Percentiles rank a stretch among this genome's conserved stretches.
phyloP scores from a whole-genome alignment of 2,113 vertebrate species.

The Albula goreensis region DNA sequence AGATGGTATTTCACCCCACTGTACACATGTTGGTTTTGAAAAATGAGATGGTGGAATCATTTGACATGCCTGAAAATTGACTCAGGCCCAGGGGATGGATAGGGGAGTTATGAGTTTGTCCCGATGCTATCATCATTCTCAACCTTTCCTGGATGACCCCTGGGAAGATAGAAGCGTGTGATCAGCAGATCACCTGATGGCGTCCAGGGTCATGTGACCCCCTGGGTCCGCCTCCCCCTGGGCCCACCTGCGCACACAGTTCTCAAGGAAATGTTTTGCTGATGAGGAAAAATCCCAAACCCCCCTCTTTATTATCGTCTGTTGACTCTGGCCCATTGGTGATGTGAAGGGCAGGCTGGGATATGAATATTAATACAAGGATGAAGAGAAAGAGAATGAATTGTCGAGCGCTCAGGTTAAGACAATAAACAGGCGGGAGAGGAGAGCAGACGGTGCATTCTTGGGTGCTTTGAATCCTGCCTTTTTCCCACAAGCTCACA shows the following conservation, averaged over 20 bases:
- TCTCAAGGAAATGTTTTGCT: conserved; percentile 54
- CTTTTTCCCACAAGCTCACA: conserved; percentile 66
- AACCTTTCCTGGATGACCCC: neutral
- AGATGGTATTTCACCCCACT: neutral
- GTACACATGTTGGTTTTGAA: neutral
- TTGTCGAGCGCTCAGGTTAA: conserved; percentile 50
- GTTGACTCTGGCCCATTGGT: conserved; percentile 52
- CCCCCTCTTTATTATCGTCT: conserved; percentile 41
- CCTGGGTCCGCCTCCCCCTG: conserved; percentile 33
- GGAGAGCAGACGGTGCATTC: conserved; percentile 46
- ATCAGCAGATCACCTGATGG: conserved; percentile 22
- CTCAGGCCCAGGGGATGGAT: neutral
- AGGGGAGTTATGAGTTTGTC: neutral
- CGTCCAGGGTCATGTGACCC: conserved; percentile 6
- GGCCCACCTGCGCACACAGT: conserved; percentile 45
- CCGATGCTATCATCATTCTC: neutral
- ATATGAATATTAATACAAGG: conserved; percentile 41
- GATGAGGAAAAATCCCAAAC: conserved; percentile 39
- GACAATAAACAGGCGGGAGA: conserved; percentile 42
- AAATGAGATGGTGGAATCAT: neutral
- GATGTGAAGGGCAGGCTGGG: conserved; percentile 28
- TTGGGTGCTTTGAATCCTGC: conserved; percentile 45
- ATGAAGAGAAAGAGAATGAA: conserved; percentile 36
- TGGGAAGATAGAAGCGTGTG: conserved; percentile 15
- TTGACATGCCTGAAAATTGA: neutral